phyloP scores from a whole-genome alignment of 1,140 invertebrate species.

The Drosophila sproati region DNA sequence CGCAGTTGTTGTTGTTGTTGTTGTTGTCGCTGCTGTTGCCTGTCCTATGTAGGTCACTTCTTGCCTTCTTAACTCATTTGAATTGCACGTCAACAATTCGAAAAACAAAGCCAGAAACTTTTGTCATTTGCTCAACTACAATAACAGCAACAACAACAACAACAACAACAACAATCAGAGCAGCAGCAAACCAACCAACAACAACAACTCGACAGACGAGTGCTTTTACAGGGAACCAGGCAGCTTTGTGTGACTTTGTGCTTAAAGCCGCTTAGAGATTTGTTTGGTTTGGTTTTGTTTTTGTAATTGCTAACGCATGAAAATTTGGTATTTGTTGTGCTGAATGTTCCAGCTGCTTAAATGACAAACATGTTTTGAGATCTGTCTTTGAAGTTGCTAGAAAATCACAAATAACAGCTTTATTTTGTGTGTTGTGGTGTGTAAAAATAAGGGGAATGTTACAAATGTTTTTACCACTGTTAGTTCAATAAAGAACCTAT shows the following conservation, averaged over 20 bases:
- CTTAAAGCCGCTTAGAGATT: conserved; percentile 42
- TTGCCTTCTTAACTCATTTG: conserved; percentile 77
- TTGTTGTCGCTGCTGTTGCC: conserved; percentile 21
- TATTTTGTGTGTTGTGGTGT: too few relatives aligned
- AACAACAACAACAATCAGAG: conserved; percentile 31
- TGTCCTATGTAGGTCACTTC: conserved; percentile 72
- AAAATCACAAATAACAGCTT: too few relatives aligned
- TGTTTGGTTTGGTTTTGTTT: conserved; percentile 20
- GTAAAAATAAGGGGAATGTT: too few relatives aligned
- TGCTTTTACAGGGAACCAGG: not conserved
- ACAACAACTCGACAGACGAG: conserved; percentile 16
- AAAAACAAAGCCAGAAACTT: conserved; percentile 77
- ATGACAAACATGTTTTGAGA: too few relatives aligned
- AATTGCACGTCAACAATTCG: conserved; percentile 80
- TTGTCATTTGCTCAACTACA: conserved; percentile 69
- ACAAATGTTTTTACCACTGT: too few relatives aligned
- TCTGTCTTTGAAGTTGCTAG: not conserved
- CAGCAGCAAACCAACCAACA: not conserved
- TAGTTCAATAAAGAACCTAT: too few relatives aligned
- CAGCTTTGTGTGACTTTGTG: conserved; percentile 32
- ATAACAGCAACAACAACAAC: conserved; percentile 44
- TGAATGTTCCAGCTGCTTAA: too few relatives aligned
- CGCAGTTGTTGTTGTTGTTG: not conserved
- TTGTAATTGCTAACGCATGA: conserved; percentile 39
- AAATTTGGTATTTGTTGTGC: conserved; percentile 15